These are phyloP conservation scores for Probosciger aterrimus DNA, from an alignment of 2,113 vertebrate species.

Conservation along the genomic window DNA sequence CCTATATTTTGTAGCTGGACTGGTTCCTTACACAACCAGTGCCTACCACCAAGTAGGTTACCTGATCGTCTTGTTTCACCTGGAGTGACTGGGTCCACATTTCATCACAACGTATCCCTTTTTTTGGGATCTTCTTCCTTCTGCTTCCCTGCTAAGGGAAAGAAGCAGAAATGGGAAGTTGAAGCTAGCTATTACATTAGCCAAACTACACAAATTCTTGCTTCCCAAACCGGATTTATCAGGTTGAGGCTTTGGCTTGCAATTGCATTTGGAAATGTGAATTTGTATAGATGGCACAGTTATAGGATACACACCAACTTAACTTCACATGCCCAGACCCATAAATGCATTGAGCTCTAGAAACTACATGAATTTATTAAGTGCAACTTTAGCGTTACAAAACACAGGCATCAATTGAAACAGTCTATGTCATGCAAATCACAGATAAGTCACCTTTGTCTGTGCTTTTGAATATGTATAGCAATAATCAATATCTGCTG, in stretches of 20 bases:
- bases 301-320: neutral
- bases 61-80: neutral
- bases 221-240: neutral
- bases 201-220: neutral
- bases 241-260: neutral
- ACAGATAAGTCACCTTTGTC: neutral
- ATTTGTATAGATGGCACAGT: neutral
- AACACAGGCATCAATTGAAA: neutral
- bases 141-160: neutral
- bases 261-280: neutral
- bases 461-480: neutral
- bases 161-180: neutral
- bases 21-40: conserved; percentile 25
- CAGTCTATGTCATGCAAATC: neutral
- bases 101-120: neutral
- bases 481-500: neutral
- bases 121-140: neutral
- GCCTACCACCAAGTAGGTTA: neutral
- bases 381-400: neutral
- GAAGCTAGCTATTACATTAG: neutral
- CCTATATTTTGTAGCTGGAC: neutral
- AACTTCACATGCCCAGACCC: neutral
- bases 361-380: neutral
- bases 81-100: neutral
- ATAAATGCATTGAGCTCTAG: neutral